phyloP scores from a whole-genome alignment of 2,797 vertebrate species.

The Vespertilio murinus region DNA sequence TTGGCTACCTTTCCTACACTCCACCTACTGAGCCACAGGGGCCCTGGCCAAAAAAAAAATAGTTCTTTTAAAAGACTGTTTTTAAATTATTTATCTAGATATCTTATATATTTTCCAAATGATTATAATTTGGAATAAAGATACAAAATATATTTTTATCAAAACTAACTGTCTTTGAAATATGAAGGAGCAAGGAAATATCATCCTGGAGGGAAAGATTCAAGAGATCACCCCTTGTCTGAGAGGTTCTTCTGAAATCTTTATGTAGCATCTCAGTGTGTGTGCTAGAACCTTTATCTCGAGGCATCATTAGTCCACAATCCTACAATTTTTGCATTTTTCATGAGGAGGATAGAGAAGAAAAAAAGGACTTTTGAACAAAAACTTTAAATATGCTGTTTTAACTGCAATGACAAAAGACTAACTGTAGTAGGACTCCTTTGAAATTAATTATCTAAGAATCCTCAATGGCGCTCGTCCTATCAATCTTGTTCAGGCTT shows the following conservation, averaged over 20 bases:
- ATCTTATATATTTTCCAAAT: background rate
- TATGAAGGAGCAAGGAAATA: background rate
- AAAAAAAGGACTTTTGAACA: background rate
- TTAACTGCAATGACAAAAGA: background rate
- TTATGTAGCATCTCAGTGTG: background rate
- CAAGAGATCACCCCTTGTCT: background rate
- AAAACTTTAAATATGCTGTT: background rate
- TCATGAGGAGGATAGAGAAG: background rate
- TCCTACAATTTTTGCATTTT: background rate
- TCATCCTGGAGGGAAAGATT: background rate
- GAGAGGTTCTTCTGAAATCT: background rate
- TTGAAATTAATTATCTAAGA: slow-evolving; percentile 58
- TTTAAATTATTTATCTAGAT: background rate
- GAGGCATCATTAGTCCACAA: background rate
- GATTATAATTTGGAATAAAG: background rate
- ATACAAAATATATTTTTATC: slow-evolving; percentile 17
- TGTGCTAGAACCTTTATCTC: background rate
- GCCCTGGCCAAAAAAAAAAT: background rate
- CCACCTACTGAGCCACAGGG: background rate
- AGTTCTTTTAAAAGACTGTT: background rate
- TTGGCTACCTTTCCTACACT: background rate
- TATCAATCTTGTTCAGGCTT: slow-evolving; percentile 42
- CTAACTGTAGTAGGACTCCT: background rate
- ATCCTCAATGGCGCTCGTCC: background rate
- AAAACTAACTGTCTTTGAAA: background rate